Evolutionary conservation across 1,140 invertebrate species (phyloP).

Genomic region (Tenebrio molitor): DNA sequence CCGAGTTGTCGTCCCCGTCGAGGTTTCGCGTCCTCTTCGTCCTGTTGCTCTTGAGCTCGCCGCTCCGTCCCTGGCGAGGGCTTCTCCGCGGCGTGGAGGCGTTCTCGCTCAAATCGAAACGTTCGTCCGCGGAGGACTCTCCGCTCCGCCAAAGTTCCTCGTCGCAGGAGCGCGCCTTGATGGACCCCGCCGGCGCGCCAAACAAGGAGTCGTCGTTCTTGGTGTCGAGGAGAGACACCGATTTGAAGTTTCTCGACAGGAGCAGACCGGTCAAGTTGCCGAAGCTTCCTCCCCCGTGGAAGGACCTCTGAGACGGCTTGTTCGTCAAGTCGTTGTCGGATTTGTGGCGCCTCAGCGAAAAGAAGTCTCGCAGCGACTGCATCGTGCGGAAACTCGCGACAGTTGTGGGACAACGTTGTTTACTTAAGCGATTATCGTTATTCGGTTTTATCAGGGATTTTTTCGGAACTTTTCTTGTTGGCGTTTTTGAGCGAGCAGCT

Average conservation of each 20-base stretch:
- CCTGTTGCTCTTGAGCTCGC: background rate
- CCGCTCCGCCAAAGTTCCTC: background rate
- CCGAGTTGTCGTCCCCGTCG: background rate
- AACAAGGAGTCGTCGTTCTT: background rate
- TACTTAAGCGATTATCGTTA: background rate
- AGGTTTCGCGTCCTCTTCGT: background rate
- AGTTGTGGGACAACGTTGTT: constrained; percentile 1
- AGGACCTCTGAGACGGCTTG: background rate
- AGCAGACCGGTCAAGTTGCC: constrained; percentile 18
- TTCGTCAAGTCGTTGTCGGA: constrained; percentile 13
- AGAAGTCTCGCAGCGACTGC: constrained; percentile 24
- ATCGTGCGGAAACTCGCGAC: background rate
- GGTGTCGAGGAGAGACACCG: background rate
- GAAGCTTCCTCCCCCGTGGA: constrained; percentile 7
- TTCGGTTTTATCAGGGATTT: too few species aligned
- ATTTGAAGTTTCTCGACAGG: constrained; percentile 11
- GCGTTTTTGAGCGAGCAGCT: too few species aligned
- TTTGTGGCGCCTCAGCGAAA: constrained; percentile 19
- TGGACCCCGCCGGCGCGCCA: background rate
- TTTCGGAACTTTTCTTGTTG: too few species aligned
- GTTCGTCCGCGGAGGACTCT: too few species aligned
- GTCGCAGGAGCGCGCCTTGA: background rate
- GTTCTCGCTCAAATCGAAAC: too few species aligned
- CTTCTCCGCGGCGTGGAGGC: too few species aligned
- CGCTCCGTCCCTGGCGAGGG: too few species aligned